A percentile compares a stretch with the other conserved stretches of the same genome.
Conservation (phyloP, 2,888 invertebrate genomes). For the Eilema caniola region DNA sequence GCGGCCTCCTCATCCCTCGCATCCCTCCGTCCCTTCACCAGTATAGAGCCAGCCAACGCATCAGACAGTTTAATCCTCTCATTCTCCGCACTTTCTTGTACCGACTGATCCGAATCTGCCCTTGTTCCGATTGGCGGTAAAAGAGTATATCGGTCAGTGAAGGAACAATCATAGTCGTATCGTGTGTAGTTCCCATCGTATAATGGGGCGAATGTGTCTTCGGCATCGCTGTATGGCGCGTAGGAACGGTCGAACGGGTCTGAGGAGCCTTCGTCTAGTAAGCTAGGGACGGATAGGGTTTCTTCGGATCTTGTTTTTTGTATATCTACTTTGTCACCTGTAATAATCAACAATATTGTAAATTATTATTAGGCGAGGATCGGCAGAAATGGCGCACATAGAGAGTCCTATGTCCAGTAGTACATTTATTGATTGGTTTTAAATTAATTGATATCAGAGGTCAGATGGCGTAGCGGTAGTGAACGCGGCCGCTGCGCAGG, state of each 20-base stretch:
- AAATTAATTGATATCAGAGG: too few relatives aligned
- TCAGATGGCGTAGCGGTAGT: too few relatives aligned
- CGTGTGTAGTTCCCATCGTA: constrained; percentile 70
- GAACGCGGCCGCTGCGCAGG: too few relatives aligned
- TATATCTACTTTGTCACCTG: constrained; percentile 71
- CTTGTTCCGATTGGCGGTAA: constrained; percentile 71
- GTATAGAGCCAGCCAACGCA: constrained; percentile 63
- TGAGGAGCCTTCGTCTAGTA: constrained; percentile 63
- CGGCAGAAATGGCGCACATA: too few relatives aligned
- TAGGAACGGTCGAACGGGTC: constrained; percentile 49
- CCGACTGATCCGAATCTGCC: constrained; percentile 59
- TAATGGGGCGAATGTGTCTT: constrained; percentile 65
- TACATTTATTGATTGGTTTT: too few relatives aligned
- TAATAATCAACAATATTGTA: not conserved
- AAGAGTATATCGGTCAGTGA: constrained; percentile 69
- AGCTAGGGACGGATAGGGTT: constrained; percentile 68
- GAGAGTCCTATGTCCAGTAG: too few relatives aligned
- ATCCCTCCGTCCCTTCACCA: constrained; percentile 55
- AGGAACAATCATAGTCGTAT: constrained; percentile 72
- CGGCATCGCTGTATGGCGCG: constrained; percentile 58
- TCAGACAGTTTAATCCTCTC: constrained; percentile 53
- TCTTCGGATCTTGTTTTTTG: constrained; percentile 83
- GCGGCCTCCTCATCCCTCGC: constrained; percentile 56
- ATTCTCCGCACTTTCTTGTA: constrained; percentile 49
- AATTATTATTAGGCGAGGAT: too few relatives aligned